Base-by-base conservation (phyloP, 2,113 vertebrate species). In the Shinisaurus crocodilurus region DNA sequence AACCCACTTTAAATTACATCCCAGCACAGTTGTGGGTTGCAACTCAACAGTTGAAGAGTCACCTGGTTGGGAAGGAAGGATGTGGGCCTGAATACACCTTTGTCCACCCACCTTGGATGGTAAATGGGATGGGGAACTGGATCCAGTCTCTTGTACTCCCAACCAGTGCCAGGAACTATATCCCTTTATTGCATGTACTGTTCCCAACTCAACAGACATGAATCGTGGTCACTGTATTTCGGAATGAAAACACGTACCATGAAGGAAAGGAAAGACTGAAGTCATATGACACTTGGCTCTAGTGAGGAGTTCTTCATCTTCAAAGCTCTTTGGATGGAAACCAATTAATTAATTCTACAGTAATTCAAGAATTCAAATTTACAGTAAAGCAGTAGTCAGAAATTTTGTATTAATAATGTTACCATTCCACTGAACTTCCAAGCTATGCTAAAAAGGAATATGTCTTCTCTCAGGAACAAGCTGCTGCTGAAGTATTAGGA, bases 371-470 rank as follows among this genome's bases (percentile, higher is more conserved):
- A 90, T 89, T 95, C 88, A 90, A 43, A 86, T 0, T 48, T 92
- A 6, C 86, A 45, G 37, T 77, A 72, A 8, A 87, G 37, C 74
- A 85, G 83, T 57, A 8, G 90, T 86, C 91, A 90, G 65, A 90
- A 91, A 90, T 0, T 90, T 92, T 84, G 63, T 75, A 88, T 89
- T 94, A 95, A 92, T 88, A 95, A 94, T 87, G 79, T 89, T 94
- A 91, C 91, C 85, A 75, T 85, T 16, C 13, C 57, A 50, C 77
- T 87, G 88, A 94, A 94, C 80, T 91, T 91, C 76, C 72, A 92
- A 93, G 89, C 85, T 60, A 27, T 18, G 93, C 23, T 63, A 40
- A 50, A 93, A 93, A 92, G 75, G 48, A 70, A 67, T 34, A 92
- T 77, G 6, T 74, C 50, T 88, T 93, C 43, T 87, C 43, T 89